Base-by-base conservation (phyloP, 2,888 invertebrate genomes). In the Nudaria mundana region DNA sequence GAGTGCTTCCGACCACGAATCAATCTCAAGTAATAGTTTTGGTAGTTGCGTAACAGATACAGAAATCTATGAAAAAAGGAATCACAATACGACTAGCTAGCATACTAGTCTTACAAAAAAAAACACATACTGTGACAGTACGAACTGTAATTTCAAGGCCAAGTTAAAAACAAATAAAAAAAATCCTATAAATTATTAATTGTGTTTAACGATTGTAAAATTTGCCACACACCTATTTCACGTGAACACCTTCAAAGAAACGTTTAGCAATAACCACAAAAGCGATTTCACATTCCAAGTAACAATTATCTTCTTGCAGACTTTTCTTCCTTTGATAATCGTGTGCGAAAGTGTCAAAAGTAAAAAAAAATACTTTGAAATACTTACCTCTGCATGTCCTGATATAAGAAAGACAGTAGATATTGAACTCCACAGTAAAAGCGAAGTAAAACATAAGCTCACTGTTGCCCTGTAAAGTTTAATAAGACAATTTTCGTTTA, bases 311-410 rank as follows among this genome's bases (percentile, higher is more conserved):
- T 47, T 62, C 40, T 33, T 39, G 48, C 14, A 20, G 39, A 29
- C 32, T 40, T 49, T 49, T 52, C 37, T 24, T 12, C 31, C 56
- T 61, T 56, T 55, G 51, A 50, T 52, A 54, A 54, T 32, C 29
- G 39, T 35, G 37, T 29, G 52, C 52, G 48, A 48, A 50, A 55
- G 40, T 47, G 52, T 44, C 43, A 42, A 40, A 10, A 22, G 40
- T 44, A 41, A 42, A 15, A 12, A 37, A 30, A 26, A 37, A 43
- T 26, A 26, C 36, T 30, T 11, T 29, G 13, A 13, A 3, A 3
- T 38, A 55, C 52, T 66, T 73, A 89, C 90, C 77, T 93, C 92
- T 10, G 91, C 91, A 63, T 94, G 93, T 11, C 91, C 92, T 10
- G 93, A 91, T 33, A 92, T 69, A 18, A 92, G 78, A 48, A 93